Conservation (phyloP, 2,113 vertebrate species). For the Grammatotria lemairii region DNA sequence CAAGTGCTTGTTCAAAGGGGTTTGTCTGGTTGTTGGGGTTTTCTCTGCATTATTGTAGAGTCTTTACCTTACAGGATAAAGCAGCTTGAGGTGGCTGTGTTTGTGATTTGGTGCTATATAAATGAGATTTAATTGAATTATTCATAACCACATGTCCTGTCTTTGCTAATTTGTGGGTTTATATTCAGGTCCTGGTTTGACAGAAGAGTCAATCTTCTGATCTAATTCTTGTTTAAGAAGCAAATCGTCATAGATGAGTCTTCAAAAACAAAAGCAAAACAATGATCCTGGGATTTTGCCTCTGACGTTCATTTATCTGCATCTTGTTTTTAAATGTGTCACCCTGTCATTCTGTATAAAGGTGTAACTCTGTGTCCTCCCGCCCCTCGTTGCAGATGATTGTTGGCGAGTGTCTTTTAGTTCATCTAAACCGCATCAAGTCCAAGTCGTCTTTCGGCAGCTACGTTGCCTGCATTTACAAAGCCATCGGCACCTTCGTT, state of each 20-base stretch:
- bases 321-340: background rate
- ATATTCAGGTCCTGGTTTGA: background rate
- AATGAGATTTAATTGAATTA: background rate
- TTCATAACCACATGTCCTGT: background rate
- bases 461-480: constrained; percentile 86
- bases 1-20: background rate
- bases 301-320: background rate
- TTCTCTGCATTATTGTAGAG: background rate
- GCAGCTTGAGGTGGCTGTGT: background rate
- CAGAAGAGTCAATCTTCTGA: background rate
- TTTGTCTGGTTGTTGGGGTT: background rate
- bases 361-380: background rate
- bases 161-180: background rate
- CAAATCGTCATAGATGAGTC: background rate
- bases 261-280: background rate
- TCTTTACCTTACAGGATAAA: background rate
- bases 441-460: constrained; percentile 89
- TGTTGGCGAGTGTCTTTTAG: constrained; percentile 84
- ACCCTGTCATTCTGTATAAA: background rate
- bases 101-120: background rate
- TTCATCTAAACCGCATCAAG: constrained; percentile 80
- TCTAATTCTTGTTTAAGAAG: background rate
- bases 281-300: background rate
- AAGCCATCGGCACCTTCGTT: constrained; percentile 87
- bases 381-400: constrained; percentile 77